Conservation (phyloP, 2,888 invertebrate species). For the Drosophila nigritarsus region DNA sequence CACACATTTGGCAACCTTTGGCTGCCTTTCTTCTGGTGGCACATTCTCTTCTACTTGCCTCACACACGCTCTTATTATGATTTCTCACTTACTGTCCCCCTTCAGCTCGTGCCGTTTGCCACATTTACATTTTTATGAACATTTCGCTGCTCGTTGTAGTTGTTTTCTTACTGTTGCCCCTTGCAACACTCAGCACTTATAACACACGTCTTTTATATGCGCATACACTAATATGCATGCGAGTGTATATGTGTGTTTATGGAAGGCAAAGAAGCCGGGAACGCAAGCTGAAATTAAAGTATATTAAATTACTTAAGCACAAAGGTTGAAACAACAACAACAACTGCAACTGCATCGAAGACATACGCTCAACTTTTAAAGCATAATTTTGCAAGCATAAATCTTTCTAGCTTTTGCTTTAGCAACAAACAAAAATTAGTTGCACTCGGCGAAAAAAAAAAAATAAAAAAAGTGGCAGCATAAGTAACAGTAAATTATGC, state of each 20-base stretch:
- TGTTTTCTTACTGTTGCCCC: constrained; percentile 18
- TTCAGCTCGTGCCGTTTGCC: constrained; percentile 60
- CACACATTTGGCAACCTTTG: constrained; percentile 56
- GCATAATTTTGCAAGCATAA: constrained; percentile 76
- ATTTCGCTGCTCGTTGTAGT: constrained; percentile 62
- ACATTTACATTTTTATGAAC: constrained; percentile 79
- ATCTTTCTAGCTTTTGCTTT: constrained; percentile 72
- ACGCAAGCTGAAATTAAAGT: constrained; percentile 67
- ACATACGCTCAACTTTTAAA: constrained; percentile 75
- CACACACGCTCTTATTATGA: constrained; percentile 55
- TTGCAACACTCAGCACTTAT: constrained; percentile 42
- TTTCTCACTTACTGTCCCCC: constrained; percentile 53
- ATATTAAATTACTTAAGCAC: constrained; percentile 76
- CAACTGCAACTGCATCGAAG: constrained; percentile 34
- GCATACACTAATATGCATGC: constrained; percentile 74
- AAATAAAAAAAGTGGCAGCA: constrained; percentile 30
- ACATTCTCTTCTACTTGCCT: constrained; percentile 11
- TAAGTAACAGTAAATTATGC: constrained; percentile 78
- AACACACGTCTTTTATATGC: constrained; percentile 78
- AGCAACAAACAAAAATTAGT: constrained; percentile 76
- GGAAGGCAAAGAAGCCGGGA: constrained; percentile 24
- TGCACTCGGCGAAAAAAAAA: constrained; percentile 64
- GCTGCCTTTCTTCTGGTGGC: constrained; percentile 32
- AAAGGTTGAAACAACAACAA: constrained; percentile 23
- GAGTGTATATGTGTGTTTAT: constrained; percentile 15